Conservation (phyloP, 2,113 vertebrate species). For the Lycaon pictus region DNA sequence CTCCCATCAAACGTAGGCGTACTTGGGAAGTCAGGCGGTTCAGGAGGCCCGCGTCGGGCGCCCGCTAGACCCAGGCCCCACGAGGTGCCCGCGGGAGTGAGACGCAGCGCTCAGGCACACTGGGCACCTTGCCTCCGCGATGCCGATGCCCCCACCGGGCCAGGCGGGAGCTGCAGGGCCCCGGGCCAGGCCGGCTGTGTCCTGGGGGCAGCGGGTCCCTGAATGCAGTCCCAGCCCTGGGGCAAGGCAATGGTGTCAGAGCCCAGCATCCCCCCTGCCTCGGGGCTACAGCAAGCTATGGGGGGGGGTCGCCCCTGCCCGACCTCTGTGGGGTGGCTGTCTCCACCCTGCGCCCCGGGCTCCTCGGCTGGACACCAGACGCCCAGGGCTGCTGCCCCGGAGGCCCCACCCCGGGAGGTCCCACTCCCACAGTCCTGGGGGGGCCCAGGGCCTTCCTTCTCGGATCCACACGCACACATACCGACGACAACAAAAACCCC, state of each 20-base stretch:
- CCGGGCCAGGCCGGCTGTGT: not conserved
- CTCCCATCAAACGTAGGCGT: not conserved
- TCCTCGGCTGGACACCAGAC: not conserved
- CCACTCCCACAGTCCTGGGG: conserved; percentile 30
- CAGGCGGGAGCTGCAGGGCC: not conserved
- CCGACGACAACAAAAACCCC: conserved; percentile 48
- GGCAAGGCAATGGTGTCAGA: not conserved
- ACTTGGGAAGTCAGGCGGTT: not conserved
- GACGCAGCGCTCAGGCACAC: no score
- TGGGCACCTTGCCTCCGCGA: not conserved
- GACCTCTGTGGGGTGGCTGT: not conserved
- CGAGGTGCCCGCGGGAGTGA: not conserved
- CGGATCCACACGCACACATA: not conserved
- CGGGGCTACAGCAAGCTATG: not conserved
- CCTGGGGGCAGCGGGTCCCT: not conserved
- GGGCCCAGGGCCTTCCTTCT: not conserved
- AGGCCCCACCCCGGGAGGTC: conserved; percentile 68
- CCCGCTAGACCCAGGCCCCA: not conserved
- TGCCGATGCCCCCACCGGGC: not conserved
- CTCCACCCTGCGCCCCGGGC: not conserved
- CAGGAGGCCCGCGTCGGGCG: no score
- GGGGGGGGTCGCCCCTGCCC: not conserved
- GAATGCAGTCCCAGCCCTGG: not conserved
- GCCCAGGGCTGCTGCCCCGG: conserved; percentile 4
- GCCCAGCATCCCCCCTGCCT: not conserved